Conservation (phyloP, 2,113 vertebrate genomes). For the Cairina moschata region DNA sequence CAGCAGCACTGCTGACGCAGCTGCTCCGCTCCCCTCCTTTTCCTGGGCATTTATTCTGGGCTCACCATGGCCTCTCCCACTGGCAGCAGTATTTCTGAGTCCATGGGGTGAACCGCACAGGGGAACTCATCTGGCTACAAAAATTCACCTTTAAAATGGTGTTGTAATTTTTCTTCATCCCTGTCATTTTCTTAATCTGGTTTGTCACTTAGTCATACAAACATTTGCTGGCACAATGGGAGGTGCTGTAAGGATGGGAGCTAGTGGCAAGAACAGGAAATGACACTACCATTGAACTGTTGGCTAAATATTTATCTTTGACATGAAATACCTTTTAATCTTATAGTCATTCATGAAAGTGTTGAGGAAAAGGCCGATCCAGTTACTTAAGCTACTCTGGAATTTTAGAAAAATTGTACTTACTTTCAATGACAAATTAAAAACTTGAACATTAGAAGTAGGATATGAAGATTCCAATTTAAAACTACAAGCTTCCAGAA, state of each 20-base stretch:
- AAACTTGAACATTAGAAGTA: neutral
- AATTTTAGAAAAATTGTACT: neutral
- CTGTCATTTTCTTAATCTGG: neutral
- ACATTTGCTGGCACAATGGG: neutral
- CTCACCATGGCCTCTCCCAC: neutral
- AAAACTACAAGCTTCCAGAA: neutral
- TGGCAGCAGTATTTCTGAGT: neutral
- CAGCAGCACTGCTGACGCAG: neutral
- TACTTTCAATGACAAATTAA: neutral
- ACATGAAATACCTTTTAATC: neutral
- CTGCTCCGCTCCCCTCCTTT: neutral
- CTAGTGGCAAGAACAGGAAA: neutral
- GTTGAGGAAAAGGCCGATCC: neutral
- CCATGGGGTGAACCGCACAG: neutral
- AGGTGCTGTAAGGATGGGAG: neutral
- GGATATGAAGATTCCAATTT: neutral
- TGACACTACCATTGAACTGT: neutral
- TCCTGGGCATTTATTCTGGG: neutral
- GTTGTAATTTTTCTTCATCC: neutral
- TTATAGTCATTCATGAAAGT: slow-evolving; percentile 1
- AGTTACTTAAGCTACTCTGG: neutral
- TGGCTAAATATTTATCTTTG: neutral
- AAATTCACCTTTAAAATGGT: neutral
- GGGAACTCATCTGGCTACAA: neutral
- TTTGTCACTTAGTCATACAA: neutral